A percentile compares a stretch with the other conserved stretches of the same genome.
Evolutionary conservation across 2,113 vertebrate species (phyloP).

Genomic region (Nesoenas mayeri): DNA sequence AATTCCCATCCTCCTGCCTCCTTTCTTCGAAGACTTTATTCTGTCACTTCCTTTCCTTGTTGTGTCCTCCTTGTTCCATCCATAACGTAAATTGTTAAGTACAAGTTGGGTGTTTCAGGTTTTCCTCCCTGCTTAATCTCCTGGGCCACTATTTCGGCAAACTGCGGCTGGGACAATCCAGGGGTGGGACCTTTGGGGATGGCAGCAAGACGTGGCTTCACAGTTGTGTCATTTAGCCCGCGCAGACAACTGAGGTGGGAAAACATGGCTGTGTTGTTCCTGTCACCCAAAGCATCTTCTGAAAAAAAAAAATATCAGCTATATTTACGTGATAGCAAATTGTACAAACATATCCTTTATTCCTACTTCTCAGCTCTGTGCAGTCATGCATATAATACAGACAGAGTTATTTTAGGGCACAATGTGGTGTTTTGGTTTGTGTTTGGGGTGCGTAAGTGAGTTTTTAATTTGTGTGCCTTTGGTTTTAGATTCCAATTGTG

Average conservation of each 20-base stretch:
- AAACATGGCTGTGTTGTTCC: rapidly evolving
- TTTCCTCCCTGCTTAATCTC: neutral
- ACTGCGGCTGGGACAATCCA: neutral
- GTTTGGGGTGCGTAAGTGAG: neutral
- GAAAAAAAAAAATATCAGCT: neutral
- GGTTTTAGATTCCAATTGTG: neutral
- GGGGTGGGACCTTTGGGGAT: neutral
- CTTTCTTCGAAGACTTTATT: neutral
- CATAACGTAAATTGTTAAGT: rapidly evolving
- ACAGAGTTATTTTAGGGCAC: neutral
- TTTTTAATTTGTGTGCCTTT: neutral
- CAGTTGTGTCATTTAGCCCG: neutral
- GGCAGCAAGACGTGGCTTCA: neutral
- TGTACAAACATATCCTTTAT: neutral
- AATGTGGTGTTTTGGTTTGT: neutral
- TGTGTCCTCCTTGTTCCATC: neutral
- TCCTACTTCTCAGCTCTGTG: neutral
- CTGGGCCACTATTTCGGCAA: neutral
- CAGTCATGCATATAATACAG: neutral
- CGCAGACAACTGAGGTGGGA: neutral
- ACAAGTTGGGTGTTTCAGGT: neutral
- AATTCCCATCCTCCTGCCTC: neutral
- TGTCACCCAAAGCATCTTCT: neutral
- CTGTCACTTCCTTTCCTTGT: neutral
- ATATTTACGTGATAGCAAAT: neutral